Evolutionary conservation across 2,888 invertebrate genomes (phyloP).

Genomic region (Philonicus albiceps): DNA sequence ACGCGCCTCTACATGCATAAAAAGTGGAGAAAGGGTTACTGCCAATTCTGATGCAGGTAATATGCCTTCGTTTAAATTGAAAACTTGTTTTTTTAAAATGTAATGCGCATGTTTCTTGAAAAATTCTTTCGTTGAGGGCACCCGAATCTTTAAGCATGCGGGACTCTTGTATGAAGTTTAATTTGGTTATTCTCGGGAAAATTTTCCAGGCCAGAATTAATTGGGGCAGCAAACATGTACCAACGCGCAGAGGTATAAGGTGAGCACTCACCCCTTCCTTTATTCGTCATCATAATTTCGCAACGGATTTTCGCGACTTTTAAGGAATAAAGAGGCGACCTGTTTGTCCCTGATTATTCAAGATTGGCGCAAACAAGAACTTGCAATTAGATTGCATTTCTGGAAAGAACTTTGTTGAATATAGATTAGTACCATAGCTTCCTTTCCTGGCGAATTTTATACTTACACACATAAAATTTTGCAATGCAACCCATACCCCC

Average conservation of each 20-base stretch:
- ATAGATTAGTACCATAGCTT: not conserved
- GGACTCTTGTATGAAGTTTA: not conserved
- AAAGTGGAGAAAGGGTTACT: conserved; percentile 29
- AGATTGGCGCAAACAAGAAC: not conserved
- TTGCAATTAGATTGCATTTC: not conserved
- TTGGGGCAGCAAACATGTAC: not conserved
- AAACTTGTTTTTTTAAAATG: conserved; percentile 35
- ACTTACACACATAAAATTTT: conserved; percentile 20
- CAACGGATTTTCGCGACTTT: not conserved
- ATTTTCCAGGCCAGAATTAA: not conserved
- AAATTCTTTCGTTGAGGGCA: not conserved
- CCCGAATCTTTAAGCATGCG: conserved; percentile 4
- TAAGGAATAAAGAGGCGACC: not conserved
- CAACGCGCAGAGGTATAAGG: not conserved
- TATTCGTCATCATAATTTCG: not conserved
- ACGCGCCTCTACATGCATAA: conserved; percentile 4
- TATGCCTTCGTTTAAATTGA: conserved; percentile 39
- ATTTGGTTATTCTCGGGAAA: conserved; percentile 2
- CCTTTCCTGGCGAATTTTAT: not conserved
- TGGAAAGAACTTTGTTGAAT: conserved; percentile 4
- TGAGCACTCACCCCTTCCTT: not conserved
- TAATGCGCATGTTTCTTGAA: conserved; percentile 41
- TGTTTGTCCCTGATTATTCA: not conserved
- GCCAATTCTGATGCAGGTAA: conserved; percentile 26
- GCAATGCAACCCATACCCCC: conserved; percentile 30